These are phyloP conservation scores for Formicarius rufipectus DNA, from an alignment of 2,113 vertebrate species.

Conservation along the genomic window DNA sequence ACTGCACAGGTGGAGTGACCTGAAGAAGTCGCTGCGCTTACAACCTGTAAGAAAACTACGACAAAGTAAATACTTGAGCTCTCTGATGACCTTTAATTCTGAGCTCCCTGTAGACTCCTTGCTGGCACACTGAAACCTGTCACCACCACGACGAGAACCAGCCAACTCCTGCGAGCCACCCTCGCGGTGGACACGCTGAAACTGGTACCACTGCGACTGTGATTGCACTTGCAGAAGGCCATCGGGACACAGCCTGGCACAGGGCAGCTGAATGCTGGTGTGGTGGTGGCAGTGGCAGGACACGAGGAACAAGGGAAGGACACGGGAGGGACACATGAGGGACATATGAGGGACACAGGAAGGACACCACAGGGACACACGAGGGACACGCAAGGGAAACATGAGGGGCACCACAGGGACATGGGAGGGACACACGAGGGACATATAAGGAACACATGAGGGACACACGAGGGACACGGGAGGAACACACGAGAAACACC, in stretches of 20 bases:
- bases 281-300: too few species aligned
- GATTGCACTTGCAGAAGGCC: background rate
- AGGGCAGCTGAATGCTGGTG: accelerated
- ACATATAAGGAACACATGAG: too few species aligned
- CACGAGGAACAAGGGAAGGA: too few species aligned
- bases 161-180: accelerated
- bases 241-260: accelerated
- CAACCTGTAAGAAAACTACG: background rate
- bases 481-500: too few species aligned
- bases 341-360: too few species aligned
- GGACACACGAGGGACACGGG: too few species aligned
- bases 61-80: background rate
- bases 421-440: too few species aligned
- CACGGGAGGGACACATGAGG: too few species aligned
- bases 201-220: background rate
- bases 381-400: too few species aligned
- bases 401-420: too few species aligned
- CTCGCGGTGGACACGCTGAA: too few species aligned
- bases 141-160: accelerated
- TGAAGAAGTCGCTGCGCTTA: background rate
- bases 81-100: background rate
- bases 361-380: background rate
- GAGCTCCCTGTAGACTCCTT: background rate
- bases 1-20: background rate
- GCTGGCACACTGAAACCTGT: background rate